Base-by-base conservation (phyloP, 2,888 invertebrate species). In the Hybos culiciformis region DNA sequence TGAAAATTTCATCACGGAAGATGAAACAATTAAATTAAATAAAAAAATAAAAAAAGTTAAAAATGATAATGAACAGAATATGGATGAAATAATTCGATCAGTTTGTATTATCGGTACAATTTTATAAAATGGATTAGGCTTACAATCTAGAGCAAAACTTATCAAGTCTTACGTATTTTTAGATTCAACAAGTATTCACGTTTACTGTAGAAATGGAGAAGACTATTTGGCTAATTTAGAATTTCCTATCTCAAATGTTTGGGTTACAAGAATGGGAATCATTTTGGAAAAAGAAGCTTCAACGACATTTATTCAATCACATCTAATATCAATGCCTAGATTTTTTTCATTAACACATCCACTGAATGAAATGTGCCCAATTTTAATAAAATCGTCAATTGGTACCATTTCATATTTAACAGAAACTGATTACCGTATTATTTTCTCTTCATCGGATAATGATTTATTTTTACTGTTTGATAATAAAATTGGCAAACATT, bases 301-400 rank as follows among this genome's bases (percentile, higher is more conserved):
- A 12, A 58, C 53, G 36, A 57, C 63, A 1, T 50, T 59, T 11
- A 54, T 66, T 21, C 60, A 62, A 31, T 56, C 60, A 37, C 54
- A 61, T 5, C 51, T 58, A 32, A 69, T 74, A 39, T 68, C 70
- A 0, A 70, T 84, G 56, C 86, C 92, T 0, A 78, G 83, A 1
- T 72, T 92, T 38, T 94, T 87, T 63, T 88, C 90, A 8, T 66
- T 94, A 45, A 73, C 82, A 1, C 91, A 93, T 71, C 93, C 93
- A 0, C 67, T 93, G 41, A 88, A 94, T 62, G 93, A 94, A 66
- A 81, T 91, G 20, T 80, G 83, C 43, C 93, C 93, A 0, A 75
- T 93, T 26, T 66, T 86, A 7, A 71, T 80, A 47, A 82, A 80
- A 57, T 77, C 80, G 14, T 71, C 76, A 46, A 68, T 66, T 2